These are phyloP conservation scores for Chrysocyon brachyurus DNA, from an alignment of 2,797 vertebrate species.

Conservation along the genomic window DNA sequence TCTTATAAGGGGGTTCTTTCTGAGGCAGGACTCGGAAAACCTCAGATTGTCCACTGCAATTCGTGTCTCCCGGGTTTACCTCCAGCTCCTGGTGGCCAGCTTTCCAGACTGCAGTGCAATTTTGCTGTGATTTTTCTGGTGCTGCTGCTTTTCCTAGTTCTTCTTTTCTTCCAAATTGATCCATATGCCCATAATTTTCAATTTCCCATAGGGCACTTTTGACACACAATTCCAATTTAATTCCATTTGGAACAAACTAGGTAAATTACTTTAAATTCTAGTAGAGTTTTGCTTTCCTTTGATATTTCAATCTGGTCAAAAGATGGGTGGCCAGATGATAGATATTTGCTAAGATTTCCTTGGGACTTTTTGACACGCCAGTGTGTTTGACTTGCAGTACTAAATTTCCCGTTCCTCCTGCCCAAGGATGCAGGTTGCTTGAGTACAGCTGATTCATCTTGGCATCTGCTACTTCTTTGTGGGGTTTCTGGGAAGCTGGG, in stretches of 20 bases:
- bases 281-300: slow-evolving; percentile 43
- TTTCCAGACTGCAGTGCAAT: background rate
- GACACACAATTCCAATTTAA: slow-evolving; percentile 44
- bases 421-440: background rate
- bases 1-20: background rate
- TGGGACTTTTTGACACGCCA: background rate
- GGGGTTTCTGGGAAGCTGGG: background rate
- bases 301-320: background rate
- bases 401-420: slow-evolving; percentile 30
- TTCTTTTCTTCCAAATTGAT: slow-evolving; percentile 7
- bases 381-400: background rate
- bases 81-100: background rate
- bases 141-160: background rate
- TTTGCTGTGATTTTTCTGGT: background rate
- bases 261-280: slow-evolving; percentile 41
- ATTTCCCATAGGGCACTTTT: slow-evolving; percentile 26
- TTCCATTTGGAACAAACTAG: slow-evolving; percentile 26
- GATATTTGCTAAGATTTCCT: slow-evolving; percentile 13
- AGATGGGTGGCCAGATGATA: background rate
- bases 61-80: background rate
- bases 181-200: background rate
- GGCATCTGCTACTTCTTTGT: background rate
- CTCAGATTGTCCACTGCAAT: no score
- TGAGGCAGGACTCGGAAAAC: background rate
- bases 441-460: background rate